Evolutionary conservation across 2,888 invertebrate species (phyloP), one percentile per base, ranked within the genome.

Genomic region (Syrphus vitripennis): DNA sequence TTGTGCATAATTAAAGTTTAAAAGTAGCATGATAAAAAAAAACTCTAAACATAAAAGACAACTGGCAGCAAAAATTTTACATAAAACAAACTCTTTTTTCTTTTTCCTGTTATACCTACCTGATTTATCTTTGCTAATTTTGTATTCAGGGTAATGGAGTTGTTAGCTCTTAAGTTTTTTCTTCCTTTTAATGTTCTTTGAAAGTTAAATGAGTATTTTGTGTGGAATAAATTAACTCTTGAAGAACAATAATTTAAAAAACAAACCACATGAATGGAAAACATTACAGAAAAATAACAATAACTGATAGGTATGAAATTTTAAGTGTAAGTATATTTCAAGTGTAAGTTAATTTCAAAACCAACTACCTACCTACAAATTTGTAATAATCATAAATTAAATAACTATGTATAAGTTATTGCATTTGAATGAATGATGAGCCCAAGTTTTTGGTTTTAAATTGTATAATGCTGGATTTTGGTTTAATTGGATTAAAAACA

Each of bases 1-100:
- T 45, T 45, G 45, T 45, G 65, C 65, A 65, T 65, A 42, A 65
- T 65, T 45, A 45, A 65, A 31, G 42, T 63, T 7, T 6, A 34
- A 55, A 12, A 31, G 34, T 37, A 16, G 21, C 21, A 2, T n/a
- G 34, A 21, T 10, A 14, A 10, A 34, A 59, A 34, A 57, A 19
- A 55, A 29, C 2, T 6, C 12, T 31, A 7, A 19, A 57, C 31
- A 34, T 34, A 21, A 31, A 57, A 57, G 19, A 19, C 57, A 59
- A 59, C 19, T 37, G 29, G 21, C 7, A 37, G 34, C 14, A 37
- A 14, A 59, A 55, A 16, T 31, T 59, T 37, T 31, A 31, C 31
- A 1, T n/a, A 59, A 24, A 6, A 37, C 4, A 31, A 55, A 50
- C 50, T n/a, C 4, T 53, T 57, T 21, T 34, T 37, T 16, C 42